These are phyloP conservation scores for Pandemis heparana DNA, from an alignment of 2,888 invertebrate species.

Conservation along the genomic window DNA sequence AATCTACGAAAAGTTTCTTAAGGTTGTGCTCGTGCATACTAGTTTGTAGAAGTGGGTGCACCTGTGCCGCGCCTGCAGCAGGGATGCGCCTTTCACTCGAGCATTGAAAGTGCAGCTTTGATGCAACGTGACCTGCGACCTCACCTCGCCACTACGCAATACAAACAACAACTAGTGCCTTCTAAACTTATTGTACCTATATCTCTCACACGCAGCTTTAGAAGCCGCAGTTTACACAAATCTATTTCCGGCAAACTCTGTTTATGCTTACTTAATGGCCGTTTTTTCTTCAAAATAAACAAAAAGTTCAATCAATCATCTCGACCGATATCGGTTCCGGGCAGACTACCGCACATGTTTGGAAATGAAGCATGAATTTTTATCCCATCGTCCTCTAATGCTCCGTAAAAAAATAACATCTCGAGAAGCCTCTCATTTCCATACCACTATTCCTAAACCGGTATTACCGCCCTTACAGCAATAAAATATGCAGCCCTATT, in stretches of 20 bases:
- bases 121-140: conserved; percentile 78
- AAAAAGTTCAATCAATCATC: conserved; percentile 35
- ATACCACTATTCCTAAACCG: conserved; percentile 29
- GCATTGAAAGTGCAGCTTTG: conserved; percentile 81
- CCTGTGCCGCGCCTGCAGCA: conserved; percentile 61
- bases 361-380: conserved; percentile 22
- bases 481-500: conserved; percentile 65
- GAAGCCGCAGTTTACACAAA: not conserved
- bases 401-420: not conserved
- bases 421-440: not conserved
- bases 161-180: conserved; percentile 31
- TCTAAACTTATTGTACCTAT: conserved; percentile 14
- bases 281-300: conserved; percentile 29
- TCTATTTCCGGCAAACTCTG: conserved; percentile 18
- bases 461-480: conserved; percentile 51
- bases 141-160: conserved; percentile 52
- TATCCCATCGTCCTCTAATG: not conserved
- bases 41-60: conserved; percentile 12
- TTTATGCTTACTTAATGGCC: conserved; percentile 16
- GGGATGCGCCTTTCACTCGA: conserved; percentile 82
- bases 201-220: conserved; percentile 18
- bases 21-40: not conserved
- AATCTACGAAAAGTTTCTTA: not conserved
- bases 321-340: conserved; percentile 20
- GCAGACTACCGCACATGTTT: conserved; percentile 29